Conservation (phyloP, 2,888 invertebrate genomes). For the Drosophila incognita region DNA sequence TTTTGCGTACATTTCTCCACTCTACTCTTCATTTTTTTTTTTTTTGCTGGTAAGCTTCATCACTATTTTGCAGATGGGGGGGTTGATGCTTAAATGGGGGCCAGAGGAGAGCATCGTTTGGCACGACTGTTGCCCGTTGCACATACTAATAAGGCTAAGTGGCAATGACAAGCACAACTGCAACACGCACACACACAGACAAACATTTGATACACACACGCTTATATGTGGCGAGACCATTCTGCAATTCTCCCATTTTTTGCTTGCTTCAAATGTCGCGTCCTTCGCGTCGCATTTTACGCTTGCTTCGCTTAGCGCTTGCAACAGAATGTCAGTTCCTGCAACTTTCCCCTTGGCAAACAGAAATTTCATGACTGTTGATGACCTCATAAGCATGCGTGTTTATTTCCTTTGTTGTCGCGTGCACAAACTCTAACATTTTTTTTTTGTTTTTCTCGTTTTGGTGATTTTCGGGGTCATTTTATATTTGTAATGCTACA, state of each 20-base stretch:
- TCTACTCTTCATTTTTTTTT: neutral
- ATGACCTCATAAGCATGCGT: conserved; percentile 78
- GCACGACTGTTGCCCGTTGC: conserved; percentile 62
- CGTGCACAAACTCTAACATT: conserved; percentile 24
- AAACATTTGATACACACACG: conserved; percentile 8
- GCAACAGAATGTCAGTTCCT: conserved; percentile 54
- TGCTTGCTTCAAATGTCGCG: conserved; percentile 23
- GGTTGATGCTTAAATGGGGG: conserved; percentile 1
- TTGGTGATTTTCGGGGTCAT: neutral
- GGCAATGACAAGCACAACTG: conserved; percentile 73
- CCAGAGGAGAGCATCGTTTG: conserved; percentile 22
- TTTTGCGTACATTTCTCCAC: conserved; percentile 13
- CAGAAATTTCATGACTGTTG: conserved; percentile 67
- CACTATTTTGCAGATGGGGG: conserved; percentile 50
- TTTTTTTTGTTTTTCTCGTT: neutral
- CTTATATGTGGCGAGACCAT: conserved; percentile 12
- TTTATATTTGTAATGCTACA: conserved; percentile 12
- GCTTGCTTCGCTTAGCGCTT: conserved; percentile 30
- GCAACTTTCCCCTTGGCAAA: conserved; percentile 29
- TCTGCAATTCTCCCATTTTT: neutral
- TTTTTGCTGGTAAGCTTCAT: conserved; percentile 62
- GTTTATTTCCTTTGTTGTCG: conserved; percentile 65
- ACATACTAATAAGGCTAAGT: conserved; percentile 81
- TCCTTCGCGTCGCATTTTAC: conserved; percentile 43
- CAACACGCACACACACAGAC: conserved; percentile 31